Base-by-base conservation (phyloP, 2,888 invertebrate genomes). In the Tenthredo notha region DNA sequence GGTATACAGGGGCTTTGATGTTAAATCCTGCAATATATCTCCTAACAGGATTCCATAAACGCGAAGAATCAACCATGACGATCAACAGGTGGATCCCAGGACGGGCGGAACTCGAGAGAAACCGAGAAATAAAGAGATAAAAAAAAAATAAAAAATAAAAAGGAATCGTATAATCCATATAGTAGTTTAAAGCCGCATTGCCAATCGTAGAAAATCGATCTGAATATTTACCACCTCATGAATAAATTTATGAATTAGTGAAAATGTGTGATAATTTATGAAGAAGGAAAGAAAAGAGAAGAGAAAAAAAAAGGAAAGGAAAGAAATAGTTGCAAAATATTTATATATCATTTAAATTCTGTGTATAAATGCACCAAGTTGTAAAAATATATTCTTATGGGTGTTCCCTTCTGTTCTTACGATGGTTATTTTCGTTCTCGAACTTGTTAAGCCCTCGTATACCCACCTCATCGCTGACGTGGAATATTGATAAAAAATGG, bases 1-100 rank as follows among this genome's bases (percentile, higher is more conserved):
- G 77, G 37, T 80, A 6, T 40, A 37, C 12, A 33, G 21, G 29
- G 15, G 18, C 80, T 80, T 80, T 80, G 80, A 80, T 80, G 58
- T 80, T 40, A 61, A 21, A 7, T 80, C n/a, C 10, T 21, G 58
- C 15, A 40, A 61, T 61, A 80, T 61, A 61, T 80, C 37, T 80
- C 21, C 15, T 80, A 40, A 80, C 80, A 80, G 80, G 80, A 80
- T 80, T 80, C 40, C 80, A 80, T 80, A 80, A 80, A 80, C 61
- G 80, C 61, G 58, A 25, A 80, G 80, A 80, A 80, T 80, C 80
- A 25, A 80, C 61, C 80, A 40, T 80, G 58, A 61, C 80, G 58
- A 80, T 80, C 80, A 80, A 80, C 80, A 80, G 80, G 80, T 80
- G 80, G 80, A 78, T 29, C 25, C 50, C 54, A 33, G n/a, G 9